Evolutionary conservation across 2,113 vertebrate genomes (phyloP).

Genomic region (Daubentonia madagascariensis): DNA sequence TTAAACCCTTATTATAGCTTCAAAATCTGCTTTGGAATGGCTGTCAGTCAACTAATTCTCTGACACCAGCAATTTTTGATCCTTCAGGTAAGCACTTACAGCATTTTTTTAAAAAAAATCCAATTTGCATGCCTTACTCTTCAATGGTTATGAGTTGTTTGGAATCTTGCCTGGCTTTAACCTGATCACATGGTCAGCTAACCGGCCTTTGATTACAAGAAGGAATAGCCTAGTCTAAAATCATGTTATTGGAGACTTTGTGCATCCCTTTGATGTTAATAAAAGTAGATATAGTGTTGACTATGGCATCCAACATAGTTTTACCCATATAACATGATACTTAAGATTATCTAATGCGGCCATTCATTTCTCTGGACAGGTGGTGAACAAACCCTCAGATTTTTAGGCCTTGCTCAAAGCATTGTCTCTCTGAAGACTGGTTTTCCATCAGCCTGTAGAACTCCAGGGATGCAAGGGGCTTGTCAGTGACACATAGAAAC

Average conservation of each 20-base stretch:
- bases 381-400: background rate
- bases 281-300: background rate
- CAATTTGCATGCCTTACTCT: background rate
- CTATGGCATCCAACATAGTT: background rate
- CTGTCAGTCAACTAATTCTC: background rate
- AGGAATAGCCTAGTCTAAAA: background rate
- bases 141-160: background rate
- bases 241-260: background rate
- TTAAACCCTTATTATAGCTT: background rate
- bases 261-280: background rate
- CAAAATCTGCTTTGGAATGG: conserved; percentile 29
- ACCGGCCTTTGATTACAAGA: conserved; percentile 11
- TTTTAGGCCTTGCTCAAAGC: background rate
- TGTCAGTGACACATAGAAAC: background rate
- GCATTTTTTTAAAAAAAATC: background rate
- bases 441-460: background rate
- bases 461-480: background rate
- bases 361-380: background rate
- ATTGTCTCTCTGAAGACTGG: background rate
- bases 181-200: background rate
- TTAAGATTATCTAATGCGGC: background rate
- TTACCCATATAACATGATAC: background rate
- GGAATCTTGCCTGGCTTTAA: conserved; percentile 8
- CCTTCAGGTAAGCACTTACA: background rate
- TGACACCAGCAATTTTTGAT: background rate